Conservation (phyloP, 2,113 vertebrate species). For the Xenus cinereus region DNA sequence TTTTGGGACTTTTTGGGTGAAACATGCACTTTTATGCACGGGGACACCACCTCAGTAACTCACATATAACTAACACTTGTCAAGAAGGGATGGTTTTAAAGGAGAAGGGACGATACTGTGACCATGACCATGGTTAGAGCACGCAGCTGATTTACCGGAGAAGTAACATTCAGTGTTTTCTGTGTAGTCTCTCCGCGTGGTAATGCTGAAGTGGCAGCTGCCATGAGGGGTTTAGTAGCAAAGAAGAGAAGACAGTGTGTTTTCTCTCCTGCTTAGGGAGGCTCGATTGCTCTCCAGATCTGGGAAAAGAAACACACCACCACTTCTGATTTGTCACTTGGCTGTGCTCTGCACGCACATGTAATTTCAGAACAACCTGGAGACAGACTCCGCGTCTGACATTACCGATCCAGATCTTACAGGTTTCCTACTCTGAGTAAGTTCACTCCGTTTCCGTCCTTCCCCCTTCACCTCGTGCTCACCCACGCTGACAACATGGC, state of each 20-base stretch:
- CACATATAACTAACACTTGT: background rate
- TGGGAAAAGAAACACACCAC: background rate
- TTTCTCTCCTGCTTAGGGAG: background rate
- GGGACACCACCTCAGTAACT: background rate
- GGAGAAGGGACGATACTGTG: background rate
- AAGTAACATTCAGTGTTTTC: background rate
- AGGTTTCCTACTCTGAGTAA: background rate
- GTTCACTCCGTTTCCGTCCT: background rate
- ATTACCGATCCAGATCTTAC: background rate
- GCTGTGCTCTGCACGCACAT: background rate
- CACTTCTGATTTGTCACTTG: background rate
- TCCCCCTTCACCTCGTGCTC: background rate
- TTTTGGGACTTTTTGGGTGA: background rate
- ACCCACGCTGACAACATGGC: accelerated
- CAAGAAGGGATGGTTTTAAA: background rate
- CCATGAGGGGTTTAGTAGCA: background rate
- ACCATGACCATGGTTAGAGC: background rate
- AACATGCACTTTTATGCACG: background rate
- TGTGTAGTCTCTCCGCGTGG: accelerated
- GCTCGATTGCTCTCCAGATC: background rate
- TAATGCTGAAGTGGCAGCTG: background rate
- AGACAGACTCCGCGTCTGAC: background rate
- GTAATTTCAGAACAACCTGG: background rate
- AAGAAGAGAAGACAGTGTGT: background rate
- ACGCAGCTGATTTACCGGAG: background rate